A percentile compares a stretch with the other conserved stretches of the same genome.
Evolutionary conservation across 1,140 invertebrate species (phyloP).

Genomic region (Solen grandis): DNA sequence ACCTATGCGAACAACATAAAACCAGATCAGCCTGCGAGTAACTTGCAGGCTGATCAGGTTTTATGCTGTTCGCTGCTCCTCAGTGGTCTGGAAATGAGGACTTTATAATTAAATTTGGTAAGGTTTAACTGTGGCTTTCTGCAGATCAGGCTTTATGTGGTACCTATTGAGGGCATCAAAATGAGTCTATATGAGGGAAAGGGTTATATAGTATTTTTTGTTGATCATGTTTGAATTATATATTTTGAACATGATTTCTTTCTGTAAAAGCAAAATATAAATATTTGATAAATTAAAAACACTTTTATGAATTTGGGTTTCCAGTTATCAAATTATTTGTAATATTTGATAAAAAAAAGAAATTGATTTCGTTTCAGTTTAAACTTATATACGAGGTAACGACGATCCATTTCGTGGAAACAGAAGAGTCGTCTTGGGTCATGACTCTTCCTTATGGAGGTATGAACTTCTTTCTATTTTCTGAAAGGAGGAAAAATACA

Average conservation of each 20-base stretch:
- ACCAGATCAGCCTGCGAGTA: too few species aligned
- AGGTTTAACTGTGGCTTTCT: too few species aligned
- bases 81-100: too few species aligned
- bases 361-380: constrained; percentile 87
- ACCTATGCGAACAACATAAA: too few species aligned
- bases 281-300: neutral
- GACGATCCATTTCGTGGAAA: constrained; percentile 87
- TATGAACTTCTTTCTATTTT: constrained; percentile 58
- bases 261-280: neutral
- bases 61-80: too few species aligned
- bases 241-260: neutral
- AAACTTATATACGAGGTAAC: constrained; percentile 86
- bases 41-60: too few species aligned
- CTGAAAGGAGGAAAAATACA: too few species aligned
- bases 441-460: constrained; percentile 85
- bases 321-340: neutral
- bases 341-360: neutral
- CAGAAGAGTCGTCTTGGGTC: constrained; percentile 90
- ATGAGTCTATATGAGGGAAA: neutral
- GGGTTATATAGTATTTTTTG: neutral
- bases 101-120: too few species aligned
- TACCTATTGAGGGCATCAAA: too few species aligned
- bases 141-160: too few species aligned
- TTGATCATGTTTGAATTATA: neutral
- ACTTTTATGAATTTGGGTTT: neutral